Evolutionary conservation across 2,113 vertebrate species (phyloP), one percentile per base, ranked within the genome.

Genomic region (Corythornis cristatus): DNA sequence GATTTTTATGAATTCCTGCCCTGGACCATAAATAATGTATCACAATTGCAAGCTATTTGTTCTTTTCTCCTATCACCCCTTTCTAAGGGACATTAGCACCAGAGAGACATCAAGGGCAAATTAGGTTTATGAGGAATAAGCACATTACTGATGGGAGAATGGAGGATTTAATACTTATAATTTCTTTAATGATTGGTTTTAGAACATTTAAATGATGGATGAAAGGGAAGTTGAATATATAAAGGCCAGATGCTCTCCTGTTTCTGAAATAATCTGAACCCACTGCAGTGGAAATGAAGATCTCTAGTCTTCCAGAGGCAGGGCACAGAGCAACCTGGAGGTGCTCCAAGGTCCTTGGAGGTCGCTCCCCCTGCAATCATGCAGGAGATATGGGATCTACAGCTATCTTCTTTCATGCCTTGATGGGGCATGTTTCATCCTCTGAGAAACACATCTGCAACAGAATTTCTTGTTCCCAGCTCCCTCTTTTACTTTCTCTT

Each of bases 81-180:
- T 93, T 83, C 72, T 75, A 53, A 88, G 65, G 79, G 56, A 81
- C 43, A 83, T 80, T 89, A 93, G 51, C 43, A 83, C 56, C 57
- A 54, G 12, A 77, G 50, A 92, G 61, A 54, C 40, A 93, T 81
- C 61, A 93, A 70, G 53, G 54, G 66, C 42, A 93, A 92, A 93
- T 95, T 92, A 96, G 45, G 45, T 95, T 94, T 91, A 95, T 80
- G 85, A 87, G 57, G 78, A 91, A 93, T 91, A 96, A 92, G 91
- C 71, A 85, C 65, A 75, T 85, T 81, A 83, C 68, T 72, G 60
- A 86, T 45, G 50, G 40, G 56, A 91, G 43, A 87, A 83, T 1
- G 31, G 68, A 89, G 50, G 42, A 86, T 81, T 95, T 88, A 95
- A 95, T 93, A 86, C 79, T 88, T 79, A 4, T 31, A 73, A 89